Evolutionary conservation across 2,888 invertebrate genomes (phyloP).

Genomic region (Hypselothyrea guttata): DNA sequence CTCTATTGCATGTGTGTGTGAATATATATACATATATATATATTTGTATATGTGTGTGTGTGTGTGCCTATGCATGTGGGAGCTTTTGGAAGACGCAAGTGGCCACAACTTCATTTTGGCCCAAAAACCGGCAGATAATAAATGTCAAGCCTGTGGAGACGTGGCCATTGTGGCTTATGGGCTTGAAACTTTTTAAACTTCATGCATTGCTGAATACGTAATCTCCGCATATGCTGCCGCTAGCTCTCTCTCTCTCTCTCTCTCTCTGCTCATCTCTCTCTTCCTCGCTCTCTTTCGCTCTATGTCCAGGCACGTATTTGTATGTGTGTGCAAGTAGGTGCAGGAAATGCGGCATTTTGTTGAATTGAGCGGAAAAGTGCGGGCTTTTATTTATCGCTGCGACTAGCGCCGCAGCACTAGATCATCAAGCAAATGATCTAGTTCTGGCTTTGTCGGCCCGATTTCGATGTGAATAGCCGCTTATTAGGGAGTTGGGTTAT

Average conservation of each 20-base stretch:
- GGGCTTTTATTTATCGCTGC: slow-evolving; percentile 41
- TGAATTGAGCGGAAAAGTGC: slow-evolving; percentile 55
- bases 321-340: slow-evolving; percentile 16
- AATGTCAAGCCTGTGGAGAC: slow-evolving; percentile 73
- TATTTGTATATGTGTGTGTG: too few species aligned
- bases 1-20: too few species aligned
- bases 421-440: slow-evolving; percentile 27
- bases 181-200: slow-evolving; percentile 68
- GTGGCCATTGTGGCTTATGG: slow-evolving; percentile 75
- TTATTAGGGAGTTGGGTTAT: too few species aligned
- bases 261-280: background rate
- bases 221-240: slow-evolving; percentile 55
- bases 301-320: slow-evolving; percentile 33
- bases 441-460: background rate
- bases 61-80: too few species aligned
- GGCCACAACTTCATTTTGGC: too few species aligned
- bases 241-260: background rate
- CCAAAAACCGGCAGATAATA: slow-evolving; percentile 69
- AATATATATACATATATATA: too few species aligned
- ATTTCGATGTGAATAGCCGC: too few species aligned
- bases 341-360: slow-evolving; percentile 54
- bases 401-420: slow-evolving; percentile 7
- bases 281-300: too few species aligned
- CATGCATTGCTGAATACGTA: slow-evolving; percentile 67
- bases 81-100: too few species aligned